These are phyloP conservation scores for Helleia helle DNA, from an alignment of 2,888 invertebrate genomes.

Conservation along the genomic window DNA sequence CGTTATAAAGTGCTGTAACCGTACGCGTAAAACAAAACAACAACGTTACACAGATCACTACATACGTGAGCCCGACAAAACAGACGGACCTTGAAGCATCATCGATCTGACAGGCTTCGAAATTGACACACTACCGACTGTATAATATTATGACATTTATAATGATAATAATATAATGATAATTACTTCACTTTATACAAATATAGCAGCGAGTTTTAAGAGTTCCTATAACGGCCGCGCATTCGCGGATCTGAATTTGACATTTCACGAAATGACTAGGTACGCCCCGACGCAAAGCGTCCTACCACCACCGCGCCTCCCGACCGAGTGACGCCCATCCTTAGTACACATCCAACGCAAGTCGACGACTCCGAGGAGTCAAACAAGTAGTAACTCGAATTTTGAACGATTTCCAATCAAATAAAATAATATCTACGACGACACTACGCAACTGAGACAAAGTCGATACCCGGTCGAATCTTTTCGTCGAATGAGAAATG, in stretches of 20 bases:
- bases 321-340: conserved; percentile 25
- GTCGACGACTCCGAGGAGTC: conserved; percentile 29
- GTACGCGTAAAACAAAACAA: not conserved
- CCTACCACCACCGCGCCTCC: conserved; percentile 36
- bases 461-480: conserved; percentile 39
- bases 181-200: conserved; percentile 78
- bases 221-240: conserved; percentile 80
- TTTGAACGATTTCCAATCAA: conserved; percentile 41
- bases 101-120: conserved; percentile 63
- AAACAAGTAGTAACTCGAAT: conserved; percentile 38
- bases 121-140: conserved; percentile 67
- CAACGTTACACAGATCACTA: too few relatives aligned
- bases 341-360: conserved; percentile 48
- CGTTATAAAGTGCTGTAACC: not conserved
- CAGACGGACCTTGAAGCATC: conserved; percentile 16
- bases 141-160: conserved; percentile 64
- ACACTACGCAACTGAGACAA: conserved; percentile 23
- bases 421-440: conserved; percentile 23
- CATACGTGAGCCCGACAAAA: conserved; percentile 15
- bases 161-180: conserved; percentile 68
- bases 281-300: conserved; percentile 46
- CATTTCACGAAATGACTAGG: conserved; percentile 75
- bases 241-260: conserved; percentile 67
- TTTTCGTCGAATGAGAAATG: conserved; percentile 51
- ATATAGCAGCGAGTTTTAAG: conserved; percentile 85